Evolutionary conservation across 2,113 vertebrate species (phyloP).

Genomic region (Tonatia bakeri): DNA sequence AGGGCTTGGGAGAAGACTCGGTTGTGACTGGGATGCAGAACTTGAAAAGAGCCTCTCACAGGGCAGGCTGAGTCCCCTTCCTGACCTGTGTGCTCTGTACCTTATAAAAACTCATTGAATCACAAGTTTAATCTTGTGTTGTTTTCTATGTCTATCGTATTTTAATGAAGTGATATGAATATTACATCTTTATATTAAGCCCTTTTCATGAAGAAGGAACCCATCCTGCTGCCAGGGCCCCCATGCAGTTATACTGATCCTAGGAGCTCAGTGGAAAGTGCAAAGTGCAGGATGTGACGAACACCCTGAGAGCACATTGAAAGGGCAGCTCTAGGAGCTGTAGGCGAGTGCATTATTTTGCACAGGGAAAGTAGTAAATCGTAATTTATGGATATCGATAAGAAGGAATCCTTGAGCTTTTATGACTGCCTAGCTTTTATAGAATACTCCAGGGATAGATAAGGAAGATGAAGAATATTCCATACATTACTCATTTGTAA

Average conservation of each 20-base stretch:
- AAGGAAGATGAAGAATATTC: neutral
- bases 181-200: neutral
- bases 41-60: no score
- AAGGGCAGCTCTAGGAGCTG: neutral
- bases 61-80: neutral
- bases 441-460: neutral
- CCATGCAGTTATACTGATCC: neutral
- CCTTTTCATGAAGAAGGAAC: neutral
- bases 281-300: neutral
- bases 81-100: neutral
- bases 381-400: neutral
- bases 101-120: neutral
- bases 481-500: conserved; percentile 19
- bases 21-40: no score
- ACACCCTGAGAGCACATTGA: neutral
- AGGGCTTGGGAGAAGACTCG: no score
- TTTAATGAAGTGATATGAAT: neutral
- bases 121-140: neutral
- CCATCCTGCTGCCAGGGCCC: neutral
- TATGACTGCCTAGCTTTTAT: neutral
- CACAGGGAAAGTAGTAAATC: neutral
- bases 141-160: neutral
- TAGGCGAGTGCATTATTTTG: neutral
- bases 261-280: neutral
- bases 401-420: neutral